Conservation (phyloP, 1,140 invertebrate species). For the Harpegnathos saltator region DNA sequence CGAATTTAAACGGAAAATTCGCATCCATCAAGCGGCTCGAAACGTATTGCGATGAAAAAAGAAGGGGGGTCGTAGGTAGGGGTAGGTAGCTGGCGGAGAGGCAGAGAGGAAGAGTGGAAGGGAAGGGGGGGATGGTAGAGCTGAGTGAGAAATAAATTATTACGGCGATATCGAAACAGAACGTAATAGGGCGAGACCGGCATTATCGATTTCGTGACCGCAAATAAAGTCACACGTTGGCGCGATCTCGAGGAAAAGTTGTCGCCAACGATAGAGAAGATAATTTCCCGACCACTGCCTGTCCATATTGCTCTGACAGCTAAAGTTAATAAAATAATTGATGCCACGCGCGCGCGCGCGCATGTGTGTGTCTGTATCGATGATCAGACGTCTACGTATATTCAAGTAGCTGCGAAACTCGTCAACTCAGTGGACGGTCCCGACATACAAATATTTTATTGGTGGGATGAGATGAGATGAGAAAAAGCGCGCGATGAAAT, state of each 20-base stretch:
- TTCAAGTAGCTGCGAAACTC: no score
- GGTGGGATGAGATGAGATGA: no score
- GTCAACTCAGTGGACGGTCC: no score
- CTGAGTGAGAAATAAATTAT: slow-evolving; percentile 44
- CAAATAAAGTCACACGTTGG: slow-evolving; percentile 40
- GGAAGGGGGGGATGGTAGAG: slow-evolving; percentile 1
- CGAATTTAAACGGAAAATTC: slow-evolving; percentile 37
- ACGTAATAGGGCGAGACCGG: not conserved
- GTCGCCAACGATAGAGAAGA: slow-evolving; percentile 13
- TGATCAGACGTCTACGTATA: no score
- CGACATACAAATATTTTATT: no score
- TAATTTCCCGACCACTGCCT: not conserved
- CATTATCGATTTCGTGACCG: slow-evolving; percentile 43
- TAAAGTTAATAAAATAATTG: slow-evolving; percentile 22
- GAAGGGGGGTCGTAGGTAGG: not conserved
- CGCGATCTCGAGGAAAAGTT: slow-evolving; percentile 18
- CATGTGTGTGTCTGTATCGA: not conserved
- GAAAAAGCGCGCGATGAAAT: no score
- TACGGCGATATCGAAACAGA: slow-evolving; percentile 8
- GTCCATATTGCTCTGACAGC: not conserved
- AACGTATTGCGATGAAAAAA: slow-evolving; percentile 31
- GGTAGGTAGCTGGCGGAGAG: not conserved
- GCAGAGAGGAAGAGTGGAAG: not conserved
- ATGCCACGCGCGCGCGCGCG: not conserved
- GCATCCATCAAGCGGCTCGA: slow-evolving; percentile 56